Base-by-base conservation (phyloP, 1,140 invertebrate genomes). In the Phenacoccus solenopsis region DNA sequence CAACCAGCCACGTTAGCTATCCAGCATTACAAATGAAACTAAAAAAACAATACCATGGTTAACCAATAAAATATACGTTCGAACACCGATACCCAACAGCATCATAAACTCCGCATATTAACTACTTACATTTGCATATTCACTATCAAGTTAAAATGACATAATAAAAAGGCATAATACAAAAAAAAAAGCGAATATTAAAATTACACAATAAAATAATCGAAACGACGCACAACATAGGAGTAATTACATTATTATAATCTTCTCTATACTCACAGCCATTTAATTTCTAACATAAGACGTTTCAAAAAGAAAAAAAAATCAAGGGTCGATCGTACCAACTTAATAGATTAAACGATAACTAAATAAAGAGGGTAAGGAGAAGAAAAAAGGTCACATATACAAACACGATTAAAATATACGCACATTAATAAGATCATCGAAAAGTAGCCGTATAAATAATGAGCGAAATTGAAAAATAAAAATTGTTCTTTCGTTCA, bases 211-310 rank as follows among this genome's bases (percentile, higher is more conserved):
- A n/a, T 16, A 16, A 49, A 49, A 49, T 49, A 16, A 49, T 9
- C 38, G 38, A 49, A 49, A 49, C 38, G 38, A 49, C 38, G 38
- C 38, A 49, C 38, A 49, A 49, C 38, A 49, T n/a, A 49, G 38
- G 38, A 49, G 38, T 49, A 49, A 16, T 49, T 16, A 49, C n/a
- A n/a, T n/a, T 49, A 49, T 16, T 9, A 49, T 49, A 49, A 49
- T 49, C 38, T 16, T 49, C 38, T 49, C 16, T 49, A 49, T 49
- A 49, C 38, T 49, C 38, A 49, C 38, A 49, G 38, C 38, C 38
- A 49, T 49, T 49, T 49, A 49, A 10, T 49, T 49, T 49, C 38
- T 49, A 9, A 49, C 38, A 16, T n/a, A 49, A 49, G 16, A 49
- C 38, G 20, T n/a, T 16, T n/a, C n/a, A n/a, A n/a, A 16, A 32